Evolutionary conservation across 2,113 vertebrate genomes (phyloP).

Genomic region (Nerophis lumbriciformis): DNA sequence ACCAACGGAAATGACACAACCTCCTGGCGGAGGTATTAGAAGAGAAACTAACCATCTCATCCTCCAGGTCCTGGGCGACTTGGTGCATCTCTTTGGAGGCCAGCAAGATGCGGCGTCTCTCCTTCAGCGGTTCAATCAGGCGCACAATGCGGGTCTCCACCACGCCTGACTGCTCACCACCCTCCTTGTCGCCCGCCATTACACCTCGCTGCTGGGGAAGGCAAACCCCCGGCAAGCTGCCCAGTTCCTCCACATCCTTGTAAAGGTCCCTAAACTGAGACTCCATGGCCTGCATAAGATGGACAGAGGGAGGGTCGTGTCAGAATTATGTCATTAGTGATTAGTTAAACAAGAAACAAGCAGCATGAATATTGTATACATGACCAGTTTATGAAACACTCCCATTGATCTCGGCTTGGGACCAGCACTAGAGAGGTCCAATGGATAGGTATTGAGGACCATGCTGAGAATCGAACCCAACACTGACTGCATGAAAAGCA

Average conservation of each 20-base stretch:
- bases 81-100: slow-evolving; percentile 90
- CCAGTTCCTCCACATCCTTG: slow-evolving; percentile 72
- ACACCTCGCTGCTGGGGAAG: slow-evolving; percentile 77
- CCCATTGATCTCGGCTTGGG: no score
- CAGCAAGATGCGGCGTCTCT: slow-evolving; percentile 79
- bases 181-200: slow-evolving; percentile 72
- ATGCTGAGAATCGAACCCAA: no score
- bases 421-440: no score
- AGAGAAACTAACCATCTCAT: slow-evolving; percentile 82
- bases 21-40: no score
- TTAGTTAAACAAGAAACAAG: no score
- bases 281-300: slow-evolving; percentile 76
- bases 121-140: slow-evolving; percentile 80
- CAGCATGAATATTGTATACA: no score
- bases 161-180: slow-evolving; percentile 67
- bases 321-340: not conserved
- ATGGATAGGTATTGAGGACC: no score
- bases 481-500: no score
- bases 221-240: slow-evolving; percentile 72
- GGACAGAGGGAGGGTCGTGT: not conserved
- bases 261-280: slow-evolving; percentile 82
- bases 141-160: slow-evolving; percentile 78
- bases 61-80: slow-evolving; percentile 87
- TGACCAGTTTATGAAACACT: no score
- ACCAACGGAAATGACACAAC: no score